Evolutionary conservation across 2,113 vertebrate species (phyloP).

Genomic region (Calyptomena viridis): DNA sequence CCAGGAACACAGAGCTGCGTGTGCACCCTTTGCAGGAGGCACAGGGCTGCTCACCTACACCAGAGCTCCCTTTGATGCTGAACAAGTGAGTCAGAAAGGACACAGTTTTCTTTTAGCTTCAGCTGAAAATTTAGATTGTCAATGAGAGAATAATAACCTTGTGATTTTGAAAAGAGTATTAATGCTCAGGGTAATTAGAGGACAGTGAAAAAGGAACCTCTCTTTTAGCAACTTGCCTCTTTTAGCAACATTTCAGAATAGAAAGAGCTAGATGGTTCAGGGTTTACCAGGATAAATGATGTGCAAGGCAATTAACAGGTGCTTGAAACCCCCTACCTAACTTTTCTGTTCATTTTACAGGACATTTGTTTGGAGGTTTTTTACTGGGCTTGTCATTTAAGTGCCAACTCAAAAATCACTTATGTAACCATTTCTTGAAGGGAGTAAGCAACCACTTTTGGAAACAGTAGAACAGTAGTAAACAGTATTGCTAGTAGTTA

Average conservation of each 20-base stretch:
- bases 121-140: neutral
- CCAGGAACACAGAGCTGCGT: neutral
- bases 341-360: neutral
- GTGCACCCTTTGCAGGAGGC: neutral
- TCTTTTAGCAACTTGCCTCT: neutral
- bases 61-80: neutral
- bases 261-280: neutral
- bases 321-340: neutral
- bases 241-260: neutral
- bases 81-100: neutral
- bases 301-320: neutral
- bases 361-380: neutral
- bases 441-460: neutral
- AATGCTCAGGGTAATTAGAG: neutral
- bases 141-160: neutral
- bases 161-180: slow-evolving; percentile 7
- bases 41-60: neutral
- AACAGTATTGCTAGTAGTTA: neutral
- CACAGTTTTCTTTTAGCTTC: neutral
- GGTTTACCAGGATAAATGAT: neutral
- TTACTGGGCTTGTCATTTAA: neutral
- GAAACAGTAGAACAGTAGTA: too few species aligned
- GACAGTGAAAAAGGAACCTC: neutral
- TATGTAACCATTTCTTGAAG: neutral
- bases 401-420: neutral